Evolutionary conservation across 2,797 vertebrate genomes (phyloP), one percentile per base, ranked within the genome.

Genomic region (Poliocrania exsul): DNA sequence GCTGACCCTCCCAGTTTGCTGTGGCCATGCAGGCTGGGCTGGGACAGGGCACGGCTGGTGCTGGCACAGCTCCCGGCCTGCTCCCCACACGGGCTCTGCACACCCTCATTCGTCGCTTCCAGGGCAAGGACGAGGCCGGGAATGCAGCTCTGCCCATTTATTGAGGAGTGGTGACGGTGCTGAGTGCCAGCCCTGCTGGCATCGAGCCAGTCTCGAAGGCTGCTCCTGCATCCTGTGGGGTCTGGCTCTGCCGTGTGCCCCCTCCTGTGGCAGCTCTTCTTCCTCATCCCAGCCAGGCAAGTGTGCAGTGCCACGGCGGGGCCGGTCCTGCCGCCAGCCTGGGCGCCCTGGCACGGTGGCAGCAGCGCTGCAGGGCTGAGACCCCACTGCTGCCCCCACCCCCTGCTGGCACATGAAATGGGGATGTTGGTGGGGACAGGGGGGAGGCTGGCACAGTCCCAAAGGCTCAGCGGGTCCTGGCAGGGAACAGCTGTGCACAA

Each of bases 221-320:
- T 28, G 7, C 21, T 62, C 13, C 53, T 54, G 18, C 2, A 0
- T 1, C 51, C 38, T 25, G 58, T 3, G 0, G 3, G 21, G n/a
- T 33, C 6, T 1, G 0, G 23, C 21, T 61, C 47, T 5, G 29
- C 47, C 31, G 0, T 0, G 0, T 4, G 0, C 44, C 16, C 28
- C 10, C 23, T 54, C 21, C 56, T 2, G 0, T 12, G 42, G 29
- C 1, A 3, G 29, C 50, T 44, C 50, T 35, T 37, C 14, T 35
- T 37, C 14, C 3, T 35, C 26, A 4, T 33, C 69, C 21, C 6
- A 11, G 49, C n/a, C 62, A 5, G 21, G 19, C 29, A 31, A 40
- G 38, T 62, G 14, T n/a, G 60, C 5, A 29, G 37, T 29, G 40
- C 60, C 38, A 8, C 5, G 4, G 14, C 8, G 15, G 40, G 29